phyloP scores from a whole-genome alignment of 2,113 vertebrate species.

The Lophochroa leadbeateri region DNA sequence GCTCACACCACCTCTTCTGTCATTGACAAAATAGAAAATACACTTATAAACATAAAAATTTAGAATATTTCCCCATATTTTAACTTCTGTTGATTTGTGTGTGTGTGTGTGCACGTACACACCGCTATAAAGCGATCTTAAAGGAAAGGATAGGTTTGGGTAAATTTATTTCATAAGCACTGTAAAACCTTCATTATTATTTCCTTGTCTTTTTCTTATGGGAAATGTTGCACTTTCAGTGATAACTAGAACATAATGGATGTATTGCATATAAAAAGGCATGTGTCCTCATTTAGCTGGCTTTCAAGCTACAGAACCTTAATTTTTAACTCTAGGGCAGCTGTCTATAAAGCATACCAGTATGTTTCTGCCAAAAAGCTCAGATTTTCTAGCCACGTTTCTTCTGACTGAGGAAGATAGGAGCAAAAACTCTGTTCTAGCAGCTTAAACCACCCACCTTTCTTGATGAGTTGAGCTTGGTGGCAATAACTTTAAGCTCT shows the following conservation, averaged over 20 bases:
- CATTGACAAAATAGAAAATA: not conserved
- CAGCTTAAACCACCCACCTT: not conserved
- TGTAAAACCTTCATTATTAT: not conserved
- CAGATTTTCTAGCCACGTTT: not conserved
- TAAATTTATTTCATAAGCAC: not conserved
- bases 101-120: accelerated
- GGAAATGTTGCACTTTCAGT: not conserved
- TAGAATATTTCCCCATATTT: not conserved
- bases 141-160: not conserved
- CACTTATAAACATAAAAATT: not conserved
- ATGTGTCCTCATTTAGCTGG: not conserved
- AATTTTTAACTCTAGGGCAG: not conserved
- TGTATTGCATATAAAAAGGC: not conserved
- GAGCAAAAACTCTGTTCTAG: not conserved
- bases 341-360: not conserved
- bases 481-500: not conserved
- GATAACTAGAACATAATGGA: not conserved
- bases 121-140: not conserved
- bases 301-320: not conserved
- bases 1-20: not conserved
- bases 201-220: not conserved
- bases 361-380: not conserved
- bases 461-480: not conserved
- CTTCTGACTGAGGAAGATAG: not conserved
- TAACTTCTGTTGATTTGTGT: not conserved